phyloP scores from a whole-genome alignment of 53 echinoderm and acorn worm species.

The Apostichopus leukothele region DNA sequence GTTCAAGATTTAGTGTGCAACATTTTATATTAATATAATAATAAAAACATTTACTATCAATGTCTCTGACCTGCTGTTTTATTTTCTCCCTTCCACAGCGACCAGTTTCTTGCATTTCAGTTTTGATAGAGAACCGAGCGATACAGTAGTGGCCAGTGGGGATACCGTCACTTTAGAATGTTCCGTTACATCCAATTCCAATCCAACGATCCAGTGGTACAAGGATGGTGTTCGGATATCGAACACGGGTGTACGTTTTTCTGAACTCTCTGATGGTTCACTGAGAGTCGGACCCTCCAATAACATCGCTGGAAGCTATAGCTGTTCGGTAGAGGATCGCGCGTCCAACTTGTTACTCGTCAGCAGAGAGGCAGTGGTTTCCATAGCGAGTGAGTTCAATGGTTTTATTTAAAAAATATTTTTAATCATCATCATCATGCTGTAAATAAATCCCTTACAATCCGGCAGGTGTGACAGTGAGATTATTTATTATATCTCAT shows the following conservation, averaged over 20 bases:
- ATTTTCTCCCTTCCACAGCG: not conserved
- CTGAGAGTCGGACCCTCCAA: not conserved
- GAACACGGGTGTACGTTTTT: not conserved
- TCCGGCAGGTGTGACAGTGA: too few relatives aligned
- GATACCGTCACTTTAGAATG: slow-evolving; percentile 61
- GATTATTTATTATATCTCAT: too few relatives aligned
- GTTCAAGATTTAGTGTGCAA: too few relatives aligned
- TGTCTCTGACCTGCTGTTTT: not conserved
- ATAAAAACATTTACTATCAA: too few relatives aligned
- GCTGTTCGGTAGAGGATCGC: slow-evolving; percentile 17
- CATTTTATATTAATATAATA: too few relatives aligned
- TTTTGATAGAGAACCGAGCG: slow-evolving; percentile 62
- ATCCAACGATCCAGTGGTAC: slow-evolving; percentile 33
- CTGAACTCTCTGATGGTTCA: slow-evolving; percentile 13
- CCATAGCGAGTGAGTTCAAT: slow-evolving; percentile 51
- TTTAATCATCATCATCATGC: too few relatives aligned
- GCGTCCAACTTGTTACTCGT: not conserved
- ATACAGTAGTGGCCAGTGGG: slow-evolving; percentile 56
- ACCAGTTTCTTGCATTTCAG: slow-evolving; percentile 35
- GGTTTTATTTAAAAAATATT: too few relatives aligned
- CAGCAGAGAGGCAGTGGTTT: slow-evolving; percentile 47
- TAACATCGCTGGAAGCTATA: slow-evolving; percentile 29
- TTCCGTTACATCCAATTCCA: slow-evolving; percentile 22
- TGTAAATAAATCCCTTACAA: too few relatives aligned
- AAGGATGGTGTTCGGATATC: not conserved